Conservation (phyloP, 2,888 invertebrate species). For the Archips xylosteana region DNA sequence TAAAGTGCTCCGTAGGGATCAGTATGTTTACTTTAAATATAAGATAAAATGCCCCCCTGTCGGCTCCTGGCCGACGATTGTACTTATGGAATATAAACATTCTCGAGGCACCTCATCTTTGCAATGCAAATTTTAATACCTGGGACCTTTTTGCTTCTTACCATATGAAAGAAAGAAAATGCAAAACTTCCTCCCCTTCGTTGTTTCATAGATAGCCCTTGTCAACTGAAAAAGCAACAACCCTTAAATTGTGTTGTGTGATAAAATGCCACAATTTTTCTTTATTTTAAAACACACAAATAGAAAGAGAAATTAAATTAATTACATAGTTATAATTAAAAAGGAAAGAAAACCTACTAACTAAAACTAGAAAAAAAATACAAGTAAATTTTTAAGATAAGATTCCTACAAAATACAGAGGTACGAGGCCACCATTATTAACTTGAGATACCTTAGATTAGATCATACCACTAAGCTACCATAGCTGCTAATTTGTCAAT, state of each 20-base stretch:
- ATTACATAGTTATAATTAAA: too few relatives aligned
- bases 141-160: conserved; percentile 25
- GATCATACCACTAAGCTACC: too few relatives aligned
- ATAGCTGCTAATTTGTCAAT: too few relatives aligned
- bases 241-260: too few relatives aligned
- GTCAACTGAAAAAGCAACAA: background rate
- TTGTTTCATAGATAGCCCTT: background rate
- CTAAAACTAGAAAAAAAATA: too few relatives aligned
- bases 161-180: conserved; percentile 28
- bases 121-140: conserved; percentile 32
- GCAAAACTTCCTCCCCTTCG: conserved; percentile 3
- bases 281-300: too few relatives aligned
- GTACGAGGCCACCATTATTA: too few relatives aligned
- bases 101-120: conserved; percentile 4
- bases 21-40: background rate
- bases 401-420: too few relatives aligned
- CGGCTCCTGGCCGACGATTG: background rate
- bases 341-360: too few relatives aligned
- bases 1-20: background rate
- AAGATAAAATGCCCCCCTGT: background rate
- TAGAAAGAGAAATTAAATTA: too few relatives aligned
- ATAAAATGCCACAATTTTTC: background rate
- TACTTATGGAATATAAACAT: conserved; percentile 11
- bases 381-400: too few relatives aligned
- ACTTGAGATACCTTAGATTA: too few relatives aligned